These are phyloP conservation scores for Montipora efflorescens DNA, from an alignment of 64 coral and sea anemone genomes.

Conservation along the genomic window DNA sequence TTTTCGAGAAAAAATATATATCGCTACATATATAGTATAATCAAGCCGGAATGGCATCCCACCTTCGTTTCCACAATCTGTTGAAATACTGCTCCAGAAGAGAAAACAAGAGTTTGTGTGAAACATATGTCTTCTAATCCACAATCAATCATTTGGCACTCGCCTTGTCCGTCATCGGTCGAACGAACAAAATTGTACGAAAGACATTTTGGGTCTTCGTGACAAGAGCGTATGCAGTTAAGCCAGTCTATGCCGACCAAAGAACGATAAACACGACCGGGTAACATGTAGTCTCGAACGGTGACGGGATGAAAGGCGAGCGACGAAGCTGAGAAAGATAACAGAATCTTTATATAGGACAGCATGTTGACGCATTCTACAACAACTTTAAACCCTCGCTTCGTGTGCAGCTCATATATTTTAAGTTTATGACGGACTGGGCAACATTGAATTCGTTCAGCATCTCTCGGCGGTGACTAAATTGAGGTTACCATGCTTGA, in stretches of 20 bases:
- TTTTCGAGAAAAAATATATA: too few relatives aligned
- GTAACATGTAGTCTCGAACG: neutral
- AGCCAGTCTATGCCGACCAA: conserved; percentile 3
- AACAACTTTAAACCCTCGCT: too few relatives aligned
- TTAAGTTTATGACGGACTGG: too few relatives aligned
- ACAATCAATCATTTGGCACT: conserved; percentile 18
- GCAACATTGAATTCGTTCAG: too few relatives aligned
- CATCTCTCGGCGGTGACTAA: too few relatives aligned
- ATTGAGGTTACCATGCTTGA: too few relatives aligned
- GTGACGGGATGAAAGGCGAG: conserved; percentile 19
- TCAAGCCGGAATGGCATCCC: too few relatives aligned
- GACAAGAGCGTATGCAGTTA: conserved; percentile 22
- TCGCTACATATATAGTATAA: too few relatives aligned
- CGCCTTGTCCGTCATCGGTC: neutral
- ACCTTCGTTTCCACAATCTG: neutral
- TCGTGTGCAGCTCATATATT: too few relatives aligned
- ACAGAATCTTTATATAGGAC: neutral
- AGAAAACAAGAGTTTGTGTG: conserved; percentile 2
- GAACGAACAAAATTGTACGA: conserved; percentile 28
- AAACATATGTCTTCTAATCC: neutral
- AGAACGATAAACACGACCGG: conserved; percentile 12
- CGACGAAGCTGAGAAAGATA: neutral
- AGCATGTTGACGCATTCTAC: neutral
- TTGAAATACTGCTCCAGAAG: conserved; percentile 11
- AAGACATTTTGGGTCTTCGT: conserved; percentile 13